Evolutionary conservation across 2,888 invertebrate genomes (phyloP).

Genomic region (Perizoma affinitatum): DNA sequence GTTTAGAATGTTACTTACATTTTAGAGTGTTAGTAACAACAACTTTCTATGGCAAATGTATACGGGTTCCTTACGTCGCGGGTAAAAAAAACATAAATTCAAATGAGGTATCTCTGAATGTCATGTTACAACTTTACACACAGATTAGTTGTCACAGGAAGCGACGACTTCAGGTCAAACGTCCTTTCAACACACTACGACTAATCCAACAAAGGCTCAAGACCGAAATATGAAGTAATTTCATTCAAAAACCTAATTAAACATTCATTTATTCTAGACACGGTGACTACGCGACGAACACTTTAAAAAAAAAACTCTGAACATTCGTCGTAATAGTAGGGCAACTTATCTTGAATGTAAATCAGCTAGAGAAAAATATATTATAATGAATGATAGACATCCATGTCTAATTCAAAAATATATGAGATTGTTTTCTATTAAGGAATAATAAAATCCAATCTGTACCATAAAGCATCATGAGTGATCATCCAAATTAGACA

Average conservation of each 20-base stretch:
- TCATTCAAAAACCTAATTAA: conserved; percentile 63
- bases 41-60: too few species aligned
- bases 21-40: too few species aligned
- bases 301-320: conserved; percentile 56
- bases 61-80: too few species aligned
- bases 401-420: conserved; percentile 65
- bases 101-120: too few species aligned
- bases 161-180: conserved; percentile 42
- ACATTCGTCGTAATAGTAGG: conserved; percentile 59
- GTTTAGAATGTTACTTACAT: too few species aligned
- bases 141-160: conserved; percentile 42
- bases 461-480: conserved; percentile 47
- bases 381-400: conserved; percentile 58
- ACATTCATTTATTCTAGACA: conserved; percentile 72
- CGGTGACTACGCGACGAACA: conserved; percentile 56
- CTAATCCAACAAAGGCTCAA: conserved; percentile 37
- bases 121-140: too few species aligned
- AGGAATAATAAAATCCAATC: conserved; percentile 61
- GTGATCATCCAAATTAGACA: conserved; percentile 57
- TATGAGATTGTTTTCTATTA: conserved; percentile 73
- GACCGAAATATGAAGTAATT: conserved; percentile 53
- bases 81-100: too few species aligned
- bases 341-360: conserved; percentile 71
- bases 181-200: conserved; percentile 43
- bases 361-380: conserved; percentile 63